Conservation (phyloP, 2,888 invertebrate species). For the Trilocha varians region DNA sequence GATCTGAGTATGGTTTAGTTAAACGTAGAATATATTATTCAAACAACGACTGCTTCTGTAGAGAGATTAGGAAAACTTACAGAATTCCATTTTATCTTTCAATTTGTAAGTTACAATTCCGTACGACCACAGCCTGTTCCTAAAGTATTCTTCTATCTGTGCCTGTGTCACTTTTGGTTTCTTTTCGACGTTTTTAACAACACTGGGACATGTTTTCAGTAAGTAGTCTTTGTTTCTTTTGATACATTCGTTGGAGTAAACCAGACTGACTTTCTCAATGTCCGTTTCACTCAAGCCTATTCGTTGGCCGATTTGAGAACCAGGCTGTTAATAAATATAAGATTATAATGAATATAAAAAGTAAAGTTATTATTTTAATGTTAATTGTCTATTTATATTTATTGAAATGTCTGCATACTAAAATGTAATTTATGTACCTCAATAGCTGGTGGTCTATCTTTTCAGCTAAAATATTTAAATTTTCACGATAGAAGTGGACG, state of each 20-base stretch:
- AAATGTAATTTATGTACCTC: too few relatives aligned
- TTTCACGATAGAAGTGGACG: too few relatives aligned
- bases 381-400: too few relatives aligned
- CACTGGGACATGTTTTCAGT: constrained; percentile 50
- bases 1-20: too few relatives aligned
- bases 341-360: not conserved
- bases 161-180: constrained; percentile 13
- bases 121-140: constrained; percentile 43
- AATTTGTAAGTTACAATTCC: constrained; percentile 46
- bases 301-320: constrained; percentile 49
- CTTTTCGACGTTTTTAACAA: constrained; percentile 21
- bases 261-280: constrained; percentile 41
- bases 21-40: too few relatives aligned
- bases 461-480: too few relatives aligned
- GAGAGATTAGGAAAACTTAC: constrained; percentile 22
- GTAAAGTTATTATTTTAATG: not conserved
- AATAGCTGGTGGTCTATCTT: too few relatives aligned
- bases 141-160: constrained; percentile 43
- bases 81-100: constrained; percentile 41
- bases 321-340: constrained; percentile 19
- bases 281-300: constrained; percentile 51
- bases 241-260: constrained; percentile 46
- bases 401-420: too few relatives aligned
- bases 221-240: constrained; percentile 50
- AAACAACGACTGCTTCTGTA: too few relatives aligned